These are phyloP conservation scores for Tholera decimalis DNA, from an alignment of 2,888 invertebrate species.

Conservation along the genomic window DNA sequence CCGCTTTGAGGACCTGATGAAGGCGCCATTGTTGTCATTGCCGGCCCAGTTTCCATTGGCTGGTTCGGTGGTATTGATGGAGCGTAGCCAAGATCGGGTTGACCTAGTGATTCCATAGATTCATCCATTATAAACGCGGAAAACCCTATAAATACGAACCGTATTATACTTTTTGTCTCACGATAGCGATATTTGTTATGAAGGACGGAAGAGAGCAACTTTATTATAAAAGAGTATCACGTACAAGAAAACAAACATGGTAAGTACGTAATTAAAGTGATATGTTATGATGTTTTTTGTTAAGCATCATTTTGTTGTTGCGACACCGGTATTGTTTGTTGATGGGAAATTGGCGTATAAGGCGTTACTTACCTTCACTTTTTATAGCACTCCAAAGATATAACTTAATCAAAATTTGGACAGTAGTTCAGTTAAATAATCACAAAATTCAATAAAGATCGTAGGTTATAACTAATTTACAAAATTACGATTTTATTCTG, in stretches of 20 bases:
- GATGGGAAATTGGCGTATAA: neutral
- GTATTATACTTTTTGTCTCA: neutral
- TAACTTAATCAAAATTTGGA: neutral
- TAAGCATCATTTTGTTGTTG: conserved; percentile 2
- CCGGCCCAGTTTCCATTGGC: conserved; percentile 68
- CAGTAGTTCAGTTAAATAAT: neutral
- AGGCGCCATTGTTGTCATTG: conserved; percentile 48
- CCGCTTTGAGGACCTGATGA: conserved; percentile 76
- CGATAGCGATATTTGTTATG: neutral
- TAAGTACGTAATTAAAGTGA: neutral
- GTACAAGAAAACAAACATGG: neutral
- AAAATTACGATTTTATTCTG: neutral
- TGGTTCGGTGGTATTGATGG: conserved; percentile 52
- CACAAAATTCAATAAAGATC: neutral
- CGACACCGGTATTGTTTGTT: conserved; percentile 16
- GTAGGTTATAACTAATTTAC: neutral
- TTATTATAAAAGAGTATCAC: no score
- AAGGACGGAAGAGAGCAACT: no score
- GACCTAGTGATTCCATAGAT: conserved; percentile 71
- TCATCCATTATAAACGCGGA: conserved; percentile 66
- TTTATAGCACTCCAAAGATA: neutral
- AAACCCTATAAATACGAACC: conserved; percentile 19
- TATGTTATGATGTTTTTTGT: conserved; percentile 4
- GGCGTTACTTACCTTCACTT: conserved; percentile 23
- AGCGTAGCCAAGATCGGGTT: conserved; percentile 64